phyloP scores from a whole-genome alignment of 2,797 vertebrate species.

The Cryptoblepharus egeriae region DNA sequence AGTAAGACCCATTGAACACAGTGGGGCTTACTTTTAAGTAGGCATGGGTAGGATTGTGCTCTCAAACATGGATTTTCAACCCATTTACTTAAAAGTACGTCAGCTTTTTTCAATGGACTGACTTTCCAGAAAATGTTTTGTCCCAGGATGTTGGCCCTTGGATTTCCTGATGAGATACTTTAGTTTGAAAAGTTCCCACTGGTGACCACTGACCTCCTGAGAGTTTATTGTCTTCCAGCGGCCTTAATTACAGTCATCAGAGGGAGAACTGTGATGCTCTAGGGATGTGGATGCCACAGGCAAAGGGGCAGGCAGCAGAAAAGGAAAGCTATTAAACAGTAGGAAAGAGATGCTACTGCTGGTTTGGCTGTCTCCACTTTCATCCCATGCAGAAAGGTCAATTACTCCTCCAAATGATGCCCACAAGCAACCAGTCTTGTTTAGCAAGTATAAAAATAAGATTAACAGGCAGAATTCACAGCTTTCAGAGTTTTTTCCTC shows the following conservation, averaged over 20 bases:
- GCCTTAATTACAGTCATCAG: constrained; percentile 20
- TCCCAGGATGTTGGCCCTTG: background rate
- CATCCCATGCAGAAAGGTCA: constrained; percentile 44
- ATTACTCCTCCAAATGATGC: constrained; percentile 48
- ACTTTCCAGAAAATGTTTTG: background rate
- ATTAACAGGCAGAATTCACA: constrained; percentile 24
- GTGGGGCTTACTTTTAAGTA: too few relatives aligned
- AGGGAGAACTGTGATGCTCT: background rate
- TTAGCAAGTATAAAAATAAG: constrained; percentile 25
- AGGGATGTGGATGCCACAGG: background rate
- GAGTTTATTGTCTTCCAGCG: background rate
- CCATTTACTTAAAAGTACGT: background rate
- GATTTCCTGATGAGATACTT: background rate
- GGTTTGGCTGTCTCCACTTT: constrained; percentile 27
- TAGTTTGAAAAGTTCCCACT: background rate
- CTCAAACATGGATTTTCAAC: background rate
- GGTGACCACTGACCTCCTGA: accelerated
- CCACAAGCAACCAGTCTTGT: constrained; percentile 40
- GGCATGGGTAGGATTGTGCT: too few relatives aligned
- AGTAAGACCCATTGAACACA: too few relatives aligned
- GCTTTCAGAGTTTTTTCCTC: background rate
- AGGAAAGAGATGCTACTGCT: constrained; percentile 39
- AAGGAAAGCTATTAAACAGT: constrained; percentile 50
- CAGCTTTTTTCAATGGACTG: background rate
- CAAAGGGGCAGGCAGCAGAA: background rate